These are phyloP conservation scores for Hyalella azteca DNA, from an alignment of 2,888 invertebrate species.

Conservation along the genomic window DNA sequence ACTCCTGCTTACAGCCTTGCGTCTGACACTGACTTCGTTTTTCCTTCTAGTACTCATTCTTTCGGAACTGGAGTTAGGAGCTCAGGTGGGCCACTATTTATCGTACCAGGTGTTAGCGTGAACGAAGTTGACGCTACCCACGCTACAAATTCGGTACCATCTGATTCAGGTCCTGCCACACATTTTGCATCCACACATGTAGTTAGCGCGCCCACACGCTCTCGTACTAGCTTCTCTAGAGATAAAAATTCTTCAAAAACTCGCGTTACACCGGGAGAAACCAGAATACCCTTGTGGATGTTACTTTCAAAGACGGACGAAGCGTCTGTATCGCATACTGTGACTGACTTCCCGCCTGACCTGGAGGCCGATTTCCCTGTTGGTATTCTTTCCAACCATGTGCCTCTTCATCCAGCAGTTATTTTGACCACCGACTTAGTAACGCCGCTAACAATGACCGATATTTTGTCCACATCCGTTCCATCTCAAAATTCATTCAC, in stretches of 20 bases:
- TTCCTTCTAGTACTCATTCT: not conserved
- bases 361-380: constrained; percentile 31
- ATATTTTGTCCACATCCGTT: not conserved
- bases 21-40: constrained; percentile 10
- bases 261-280: not conserved
- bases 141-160: not conserved
- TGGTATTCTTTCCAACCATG: constrained; percentile 21
- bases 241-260: not conserved
- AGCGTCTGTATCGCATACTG: not conserved
- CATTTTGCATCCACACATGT: not conserved
- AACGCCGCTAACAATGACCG: no score
- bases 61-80: not conserved
- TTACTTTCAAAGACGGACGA: not conserved
- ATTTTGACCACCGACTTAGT: no score
- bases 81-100: not conserved
- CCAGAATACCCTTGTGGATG: constrained; percentile 19
- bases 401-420: not conserved
- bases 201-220: not conserved
- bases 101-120: not conserved
- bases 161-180: not conserved
- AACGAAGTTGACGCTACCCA: not conserved
- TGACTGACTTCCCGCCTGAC: not conserved
- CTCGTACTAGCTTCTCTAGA: constrained; percentile 1
- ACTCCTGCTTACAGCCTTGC: not conserved
- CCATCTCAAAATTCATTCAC: not conserved